Evolutionary conservation across 2,113 vertebrate species (phyloP).

Genomic region (Thoracochromis brauschi): DNA sequence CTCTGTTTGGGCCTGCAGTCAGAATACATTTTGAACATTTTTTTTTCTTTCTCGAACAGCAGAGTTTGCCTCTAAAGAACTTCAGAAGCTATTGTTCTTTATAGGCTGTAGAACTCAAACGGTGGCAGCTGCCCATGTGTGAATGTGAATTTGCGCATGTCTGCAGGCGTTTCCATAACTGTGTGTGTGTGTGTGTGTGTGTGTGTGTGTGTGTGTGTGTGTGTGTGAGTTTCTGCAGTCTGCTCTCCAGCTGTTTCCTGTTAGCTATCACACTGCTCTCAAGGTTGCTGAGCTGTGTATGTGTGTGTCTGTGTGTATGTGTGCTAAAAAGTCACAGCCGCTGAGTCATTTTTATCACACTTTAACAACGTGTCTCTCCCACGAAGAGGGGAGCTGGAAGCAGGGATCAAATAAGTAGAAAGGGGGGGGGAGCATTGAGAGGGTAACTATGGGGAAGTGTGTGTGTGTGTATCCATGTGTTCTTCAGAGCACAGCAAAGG

Average conservation of each 20-base stretch:
- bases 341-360: constrained; percentile 55
- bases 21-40: not conserved
- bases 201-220: not conserved
- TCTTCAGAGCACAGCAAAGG: not conserved
- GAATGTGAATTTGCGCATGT: constrained; percentile 39
- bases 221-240: constrained; percentile 20
- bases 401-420: not conserved
- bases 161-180: constrained; percentile 37
- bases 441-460: not conserved
- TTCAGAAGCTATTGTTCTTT: constrained; percentile 38
- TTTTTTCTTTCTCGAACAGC: not conserved
- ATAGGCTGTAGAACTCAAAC: constrained; percentile 33
- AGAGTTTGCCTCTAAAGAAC: not conserved
- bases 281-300: constrained; percentile 36
- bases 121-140: constrained; percentile 55
- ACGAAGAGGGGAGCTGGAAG: constrained; percentile 5
- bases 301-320: not conserved
- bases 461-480: not conserved
- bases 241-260: constrained; percentile 72
- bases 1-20: not conserved
- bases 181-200: not conserved
- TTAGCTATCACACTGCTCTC: constrained; percentile 63
- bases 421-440: not conserved
- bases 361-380: constrained; percentile 36
- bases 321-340: constrained; percentile 49